Percentiles rank a stretch among this genome's conserved stretches.
phyloP scores from a whole-genome alignment of 2,113 vertebrate species.

The Bos indicus region DNA sequence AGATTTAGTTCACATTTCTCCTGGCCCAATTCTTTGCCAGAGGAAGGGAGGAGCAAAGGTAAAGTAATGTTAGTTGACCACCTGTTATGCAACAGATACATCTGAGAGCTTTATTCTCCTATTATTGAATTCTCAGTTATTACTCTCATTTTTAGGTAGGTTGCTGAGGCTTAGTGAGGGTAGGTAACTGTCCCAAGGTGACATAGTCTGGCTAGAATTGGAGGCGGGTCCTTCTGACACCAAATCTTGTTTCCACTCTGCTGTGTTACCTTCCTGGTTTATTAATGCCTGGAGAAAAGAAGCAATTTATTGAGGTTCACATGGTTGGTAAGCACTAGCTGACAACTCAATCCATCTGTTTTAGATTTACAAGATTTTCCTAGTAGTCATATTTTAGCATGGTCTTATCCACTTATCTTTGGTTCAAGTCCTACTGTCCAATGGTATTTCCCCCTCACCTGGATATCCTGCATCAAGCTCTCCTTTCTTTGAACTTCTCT shows the following conservation, averaged over 20 bases:
- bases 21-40: not conserved
- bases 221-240: not conserved
- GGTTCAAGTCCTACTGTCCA: not conserved
- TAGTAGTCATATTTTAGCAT: not conserved
- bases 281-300: not conserved
- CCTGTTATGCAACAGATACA: not conserved
- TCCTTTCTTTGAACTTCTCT: slow-evolving; percentile 8
- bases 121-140: not conserved
- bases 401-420: not conserved
- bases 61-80: not conserved
- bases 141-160: not conserved
- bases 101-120: not conserved
- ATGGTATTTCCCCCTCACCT: not conserved
- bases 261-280: not conserved
- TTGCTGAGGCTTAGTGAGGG: not conserved
- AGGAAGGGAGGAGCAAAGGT: not conserved
- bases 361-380: not conserved
- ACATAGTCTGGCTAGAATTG: not conserved
- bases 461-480: not conserved
- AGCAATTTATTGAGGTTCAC: not conserved
- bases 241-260: not conserved
- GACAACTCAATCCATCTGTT: not conserved
- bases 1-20: not conserved
- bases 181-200: not conserved
- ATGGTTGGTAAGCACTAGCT: not conserved